phyloP scores from a whole-genome alignment of 2,113 vertebrate genomes.

The Sinocyclocheilus rhinocerous region DNA sequence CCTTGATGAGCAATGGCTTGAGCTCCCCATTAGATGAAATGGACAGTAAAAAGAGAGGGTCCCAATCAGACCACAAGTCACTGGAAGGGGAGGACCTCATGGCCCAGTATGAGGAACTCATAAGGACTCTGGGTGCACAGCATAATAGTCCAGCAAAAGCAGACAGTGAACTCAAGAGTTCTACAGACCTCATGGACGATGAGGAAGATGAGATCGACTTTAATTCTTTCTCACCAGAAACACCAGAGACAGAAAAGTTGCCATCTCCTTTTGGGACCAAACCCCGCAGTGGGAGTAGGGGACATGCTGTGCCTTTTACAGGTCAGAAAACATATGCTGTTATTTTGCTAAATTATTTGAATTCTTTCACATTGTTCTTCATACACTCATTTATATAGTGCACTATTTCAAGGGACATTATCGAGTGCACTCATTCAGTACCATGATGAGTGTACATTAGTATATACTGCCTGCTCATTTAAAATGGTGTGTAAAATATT shows the following conservation, averaged over 20 bases:
- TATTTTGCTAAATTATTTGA: background rate
- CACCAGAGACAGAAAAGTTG: slow-evolving; percentile 77
- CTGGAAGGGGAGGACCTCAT: slow-evolving; percentile 80
- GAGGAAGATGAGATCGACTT: slow-evolving; percentile 81
- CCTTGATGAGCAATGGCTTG: slow-evolving; percentile 70
- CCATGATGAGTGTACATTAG: background rate
- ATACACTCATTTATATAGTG: background rate
- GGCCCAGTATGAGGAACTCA: slow-evolving; percentile 87
- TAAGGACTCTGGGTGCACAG: slow-evolving; percentile 82
- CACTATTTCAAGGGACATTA: background rate
- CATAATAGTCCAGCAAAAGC: slow-evolving; percentile 66
- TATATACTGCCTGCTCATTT: background rate
- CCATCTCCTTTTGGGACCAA: slow-evolving; percentile 78
- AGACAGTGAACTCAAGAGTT: slow-evolving; percentile 59
- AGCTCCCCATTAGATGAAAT: slow-evolving; percentile 54
- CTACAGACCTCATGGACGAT: slow-evolving; percentile 57
- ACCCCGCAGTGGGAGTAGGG: slow-evolving; percentile 65
- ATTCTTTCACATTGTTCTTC: background rate
- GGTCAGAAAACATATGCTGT: slow-evolving; percentile 70
- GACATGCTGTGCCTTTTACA: slow-evolving; percentile 85
- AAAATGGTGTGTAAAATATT: background rate
- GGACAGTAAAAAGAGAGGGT: slow-evolving; percentile 49
- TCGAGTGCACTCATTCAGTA: background rate
- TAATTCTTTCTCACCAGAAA: slow-evolving; percentile 79
- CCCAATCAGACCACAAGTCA: slow-evolving; percentile 63